phyloP scores from a whole-genome alignment of 2,888 invertebrate species.

The Drosophila falleni region DNA sequence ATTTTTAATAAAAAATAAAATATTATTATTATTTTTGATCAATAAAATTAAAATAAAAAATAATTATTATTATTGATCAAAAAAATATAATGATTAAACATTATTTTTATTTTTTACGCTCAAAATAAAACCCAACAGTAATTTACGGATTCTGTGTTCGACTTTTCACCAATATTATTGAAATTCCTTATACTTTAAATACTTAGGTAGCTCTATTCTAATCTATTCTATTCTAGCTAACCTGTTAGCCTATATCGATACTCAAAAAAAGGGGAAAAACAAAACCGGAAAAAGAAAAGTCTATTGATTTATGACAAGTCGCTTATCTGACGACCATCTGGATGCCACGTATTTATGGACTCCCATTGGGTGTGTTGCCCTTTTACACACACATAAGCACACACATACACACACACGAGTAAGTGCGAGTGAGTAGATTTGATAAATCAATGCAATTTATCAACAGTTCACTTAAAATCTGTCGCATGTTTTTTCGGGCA shows the following conservation, averaged over 20 bases:
- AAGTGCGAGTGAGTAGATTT: conserved; percentile 56
- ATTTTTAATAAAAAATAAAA: too few species aligned
- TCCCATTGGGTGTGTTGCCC: conserved; percentile 30
- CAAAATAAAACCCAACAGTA: too few species aligned
- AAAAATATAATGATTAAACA: too few species aligned
- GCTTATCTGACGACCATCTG: conserved; percentile 73
- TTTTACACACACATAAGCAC: conserved; percentile 15
- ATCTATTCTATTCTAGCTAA: conserved; percentile 56
- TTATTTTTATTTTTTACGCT: too few species aligned
- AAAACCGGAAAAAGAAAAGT: conserved; percentile 29
- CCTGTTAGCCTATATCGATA: conserved; percentile 75
- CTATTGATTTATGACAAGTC: conserved; percentile 68
- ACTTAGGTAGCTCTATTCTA: too few species aligned
- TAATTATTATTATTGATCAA: too few species aligned
- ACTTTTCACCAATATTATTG: too few species aligned
- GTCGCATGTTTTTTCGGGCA: conserved; percentile 47
- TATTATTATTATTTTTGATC: too few species aligned
- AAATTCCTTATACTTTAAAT: too few species aligned
- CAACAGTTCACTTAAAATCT: conserved; percentile 75
- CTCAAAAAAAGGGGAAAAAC: conserved; percentile 9
- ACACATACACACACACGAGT: too few species aligned
- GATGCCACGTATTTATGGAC: conserved; percentile 61
- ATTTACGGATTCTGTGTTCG: too few species aligned
- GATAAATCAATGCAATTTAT: conserved; percentile 80
- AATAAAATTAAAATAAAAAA: too few species aligned